These are phyloP conservation scores for Laticauda laticaudata DNA, from an alignment of 2,113 vertebrate species.

Conservation along the genomic window DNA sequence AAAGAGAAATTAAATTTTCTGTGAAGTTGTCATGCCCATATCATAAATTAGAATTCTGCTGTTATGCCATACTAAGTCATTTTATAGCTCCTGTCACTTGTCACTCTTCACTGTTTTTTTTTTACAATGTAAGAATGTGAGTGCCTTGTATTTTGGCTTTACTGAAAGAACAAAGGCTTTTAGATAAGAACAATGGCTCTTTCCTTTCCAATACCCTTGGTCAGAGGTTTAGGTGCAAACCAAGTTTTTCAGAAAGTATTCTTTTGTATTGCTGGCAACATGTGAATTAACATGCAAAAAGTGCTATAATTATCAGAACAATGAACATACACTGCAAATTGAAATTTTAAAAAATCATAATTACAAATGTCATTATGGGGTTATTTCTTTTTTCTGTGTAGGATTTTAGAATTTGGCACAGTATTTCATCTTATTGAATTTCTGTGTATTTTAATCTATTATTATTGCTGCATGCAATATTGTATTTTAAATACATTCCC, in stretches of 20 bases:
- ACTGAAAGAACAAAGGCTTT: not conserved
- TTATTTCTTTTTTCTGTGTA: slow-evolving; percentile 33
- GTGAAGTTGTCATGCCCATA: not conserved
- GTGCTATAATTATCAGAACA: slow-evolving; percentile 35
- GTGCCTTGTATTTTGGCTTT: not conserved
- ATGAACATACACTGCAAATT: slow-evolving; percentile 19
- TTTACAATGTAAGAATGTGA: not conserved
- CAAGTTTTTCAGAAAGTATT: not conserved
- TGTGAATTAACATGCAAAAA: slow-evolving; percentile 22
- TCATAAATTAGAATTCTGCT: not conserved
- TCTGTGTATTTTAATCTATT: slow-evolving; percentile 48
- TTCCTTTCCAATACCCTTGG: not conserved
- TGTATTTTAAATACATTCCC: slow-evolving; percentile 50
- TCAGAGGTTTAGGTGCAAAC: not conserved
- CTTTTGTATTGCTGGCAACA: not conserved
- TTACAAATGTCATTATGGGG: slow-evolving; percentile 24
- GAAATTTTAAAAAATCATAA: slow-evolving; percentile 39
- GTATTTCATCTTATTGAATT: slow-evolving; percentile 43
- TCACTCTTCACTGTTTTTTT: not conserved
- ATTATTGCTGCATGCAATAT: slow-evolving; percentile 49
- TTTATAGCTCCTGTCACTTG: not conserved
- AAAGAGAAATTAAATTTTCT: not conserved
- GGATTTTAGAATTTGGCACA: slow-evolving; percentile 47
- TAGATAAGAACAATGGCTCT: not conserved
- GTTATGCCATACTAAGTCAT: not conserved